These are phyloP conservation scores for Bettongia penicillata DNA, from an alignment of 2,113 vertebrate species.

Conservation along the genomic window DNA sequence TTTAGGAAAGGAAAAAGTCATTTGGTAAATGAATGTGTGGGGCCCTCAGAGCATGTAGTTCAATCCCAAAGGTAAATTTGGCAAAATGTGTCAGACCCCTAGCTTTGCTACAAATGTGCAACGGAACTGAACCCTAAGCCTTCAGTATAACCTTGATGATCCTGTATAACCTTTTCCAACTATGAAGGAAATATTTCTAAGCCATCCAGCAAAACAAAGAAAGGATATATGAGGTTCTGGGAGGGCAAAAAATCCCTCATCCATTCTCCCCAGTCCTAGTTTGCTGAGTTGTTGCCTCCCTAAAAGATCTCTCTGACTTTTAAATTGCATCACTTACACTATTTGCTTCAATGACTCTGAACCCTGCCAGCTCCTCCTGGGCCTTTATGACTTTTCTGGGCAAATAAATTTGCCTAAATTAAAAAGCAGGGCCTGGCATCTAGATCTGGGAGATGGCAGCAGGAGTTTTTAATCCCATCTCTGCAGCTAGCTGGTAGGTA, in stretches of 20 bases:
- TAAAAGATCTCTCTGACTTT: slow-evolving; percentile 60
- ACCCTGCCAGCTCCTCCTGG: slow-evolving; percentile 5
- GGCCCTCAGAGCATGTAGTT: not conserved
- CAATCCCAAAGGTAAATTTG: not conserved
- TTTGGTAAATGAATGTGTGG: not conserved
- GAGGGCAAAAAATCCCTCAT: not conserved
- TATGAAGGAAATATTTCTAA: no score
- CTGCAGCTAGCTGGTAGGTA: not conserved
- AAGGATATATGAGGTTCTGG: not conserved
- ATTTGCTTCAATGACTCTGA: slow-evolving; percentile 59
- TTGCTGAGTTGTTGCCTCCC: slow-evolving; percentile 21
- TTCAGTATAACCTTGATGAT: not conserved
- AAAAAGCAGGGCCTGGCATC: not conserved
- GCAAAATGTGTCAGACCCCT: not conserved
- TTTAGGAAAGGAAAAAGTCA: not conserved
- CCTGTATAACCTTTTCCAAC: not conserved
- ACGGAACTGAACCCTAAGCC: not conserved
- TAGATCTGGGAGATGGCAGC: not conserved
- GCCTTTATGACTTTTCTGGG: slow-evolving; percentile 26
- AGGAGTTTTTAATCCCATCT: not conserved
- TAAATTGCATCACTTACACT: slow-evolving; percentile 38
- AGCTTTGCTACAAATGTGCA: no score
- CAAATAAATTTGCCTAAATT: slow-evolving; percentile 21
- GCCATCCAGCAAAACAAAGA: not conserved
- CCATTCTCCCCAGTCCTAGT: slow-evolving; percentile 18